Conservation (phyloP, 2,113 vertebrate species). For the Gavia stellata region DNA sequence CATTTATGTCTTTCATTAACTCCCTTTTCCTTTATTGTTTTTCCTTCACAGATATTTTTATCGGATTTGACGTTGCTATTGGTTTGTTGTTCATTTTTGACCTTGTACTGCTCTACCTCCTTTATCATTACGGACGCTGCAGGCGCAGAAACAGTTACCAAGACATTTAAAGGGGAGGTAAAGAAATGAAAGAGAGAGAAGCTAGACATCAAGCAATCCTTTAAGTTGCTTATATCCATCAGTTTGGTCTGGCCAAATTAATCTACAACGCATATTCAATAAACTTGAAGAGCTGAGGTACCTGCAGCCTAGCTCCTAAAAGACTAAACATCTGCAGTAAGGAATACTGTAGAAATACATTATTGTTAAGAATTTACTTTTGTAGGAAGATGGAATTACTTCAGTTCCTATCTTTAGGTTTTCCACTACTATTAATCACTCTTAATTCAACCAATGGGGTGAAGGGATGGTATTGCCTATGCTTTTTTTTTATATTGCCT, state of each 20-base stretch:
- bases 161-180: slow-evolving; percentile 33
- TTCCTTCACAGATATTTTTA: slow-evolving; percentile 44
- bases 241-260: background rate
- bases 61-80: slow-evolving; percentile 38
- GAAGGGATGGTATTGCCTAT: background rate
- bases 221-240: background rate
- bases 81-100: slow-evolving; percentile 51
- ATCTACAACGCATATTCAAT: background rate
- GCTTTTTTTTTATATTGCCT: background rate
- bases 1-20: background rate
- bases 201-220: background rate
- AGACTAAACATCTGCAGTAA: background rate
- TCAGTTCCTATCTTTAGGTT: background rate
- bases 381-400: background rate
- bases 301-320: background rate
- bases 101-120: slow-evolving; percentile 48
- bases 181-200: background rate
- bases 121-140: slow-evolving; percentile 54
- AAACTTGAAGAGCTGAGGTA: background rate
- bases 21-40: background rate
- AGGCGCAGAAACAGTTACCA: slow-evolving; percentile 59
- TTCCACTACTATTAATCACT: background rate
- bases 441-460: background rate
- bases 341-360: background rate
- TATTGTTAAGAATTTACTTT: background rate